These are phyloP conservation scores for Hylaeus anthracinus DNA, from an alignment of 1,140 invertebrate species.

Conservation along the genomic window DNA sequence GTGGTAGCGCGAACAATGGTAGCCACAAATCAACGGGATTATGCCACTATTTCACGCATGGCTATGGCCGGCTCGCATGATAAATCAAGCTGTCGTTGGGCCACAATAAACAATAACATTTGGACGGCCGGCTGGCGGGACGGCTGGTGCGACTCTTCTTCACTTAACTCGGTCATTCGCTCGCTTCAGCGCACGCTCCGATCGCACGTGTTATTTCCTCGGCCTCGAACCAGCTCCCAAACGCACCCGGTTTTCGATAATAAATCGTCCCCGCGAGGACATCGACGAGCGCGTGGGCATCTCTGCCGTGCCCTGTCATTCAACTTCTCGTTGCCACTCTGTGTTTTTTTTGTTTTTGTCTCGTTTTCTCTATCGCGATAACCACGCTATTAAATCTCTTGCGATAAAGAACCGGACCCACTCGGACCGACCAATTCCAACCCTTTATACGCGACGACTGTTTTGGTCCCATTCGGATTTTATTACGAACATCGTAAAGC, in stretches of 20 bases:
- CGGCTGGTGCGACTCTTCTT: slow-evolving; percentile 69
- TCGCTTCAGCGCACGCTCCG: slow-evolving; percentile 52
- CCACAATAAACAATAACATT: slow-evolving; percentile 78
- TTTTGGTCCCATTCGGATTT: too few species aligned
- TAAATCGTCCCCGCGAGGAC: slow-evolving; percentile 57
- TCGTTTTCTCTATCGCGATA: neutral
- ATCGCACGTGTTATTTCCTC: slow-evolving; percentile 62
- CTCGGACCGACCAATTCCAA: neutral
- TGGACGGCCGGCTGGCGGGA: slow-evolving; percentile 66
- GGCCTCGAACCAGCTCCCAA: slow-evolving; percentile 47
- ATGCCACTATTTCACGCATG: slow-evolving; percentile 79
- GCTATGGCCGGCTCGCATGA: slow-evolving; percentile 72
- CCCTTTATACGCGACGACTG: too few species aligned
- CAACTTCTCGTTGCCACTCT: neutral
- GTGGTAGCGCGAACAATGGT: slow-evolving; percentile 75
- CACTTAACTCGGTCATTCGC: slow-evolving; percentile 70
- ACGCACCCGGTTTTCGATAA: slow-evolving; percentile 61
- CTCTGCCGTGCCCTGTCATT: slow-evolving; percentile 26
- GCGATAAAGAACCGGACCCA: slow-evolving; percentile 18
- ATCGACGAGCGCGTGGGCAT: slow-evolving; percentile 57
- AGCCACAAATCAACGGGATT: slow-evolving; percentile 79
- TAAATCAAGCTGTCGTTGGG: slow-evolving; percentile 77
- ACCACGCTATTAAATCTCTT: slow-evolving; percentile 21
- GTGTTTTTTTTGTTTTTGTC: neutral
- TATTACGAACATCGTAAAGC: too few species aligned